Base-by-base conservation (phyloP, 2,888 invertebrate genomes). In the Ormyrus rosae region DNA sequence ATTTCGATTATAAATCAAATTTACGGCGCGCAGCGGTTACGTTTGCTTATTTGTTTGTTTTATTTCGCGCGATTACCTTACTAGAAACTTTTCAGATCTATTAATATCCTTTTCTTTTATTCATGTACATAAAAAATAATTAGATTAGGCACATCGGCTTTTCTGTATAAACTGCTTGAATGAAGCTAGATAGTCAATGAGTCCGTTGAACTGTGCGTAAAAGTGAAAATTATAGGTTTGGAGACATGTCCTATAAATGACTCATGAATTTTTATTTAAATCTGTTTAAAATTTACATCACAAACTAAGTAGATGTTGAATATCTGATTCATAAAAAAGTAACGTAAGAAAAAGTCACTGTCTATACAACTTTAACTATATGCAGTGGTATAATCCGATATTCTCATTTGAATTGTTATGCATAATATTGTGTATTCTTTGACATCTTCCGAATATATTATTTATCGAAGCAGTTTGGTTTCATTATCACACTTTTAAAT, bases 221-320 rank as follows among this genome's bases (percentile, higher is more conserved):
- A 81, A 81, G 65, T 81, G 70, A 81, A 78, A 81, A 78, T 74
- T 70, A 70, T 78, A 67, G 78, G 55, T 78, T 74, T 72, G 34
- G 60, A 69, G 69, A 74, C 46, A 67, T 78, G 58, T 78, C 34
- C 70, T 74, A 65, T 70, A 70, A 81, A 81, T 74, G 69, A 74
- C 61, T 78, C 70, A 74, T 81, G 61, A 73, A 78, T 73, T 81
- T 61, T 51, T 74, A 78, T 81, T 74, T 67, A 78, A 69, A 81
- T 78, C 61, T 78, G 67, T 70, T 78, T 71, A 53, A 74, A 74
- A 81, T 78, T 69, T 81, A 73, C 77, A 78, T 73, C 65, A 68
- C 69, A 81, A 73, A 80, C 64, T 69, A 77, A 73, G 63, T 64
- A 69, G 60, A 81, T 78, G 51, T 67, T 34, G 63, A 81, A 68